Evolutionary conservation across 2,113 vertebrate genomes (phyloP), one percentile per base, ranked within the genome.

Genomic region (Ranitomeya imitator): DNA sequence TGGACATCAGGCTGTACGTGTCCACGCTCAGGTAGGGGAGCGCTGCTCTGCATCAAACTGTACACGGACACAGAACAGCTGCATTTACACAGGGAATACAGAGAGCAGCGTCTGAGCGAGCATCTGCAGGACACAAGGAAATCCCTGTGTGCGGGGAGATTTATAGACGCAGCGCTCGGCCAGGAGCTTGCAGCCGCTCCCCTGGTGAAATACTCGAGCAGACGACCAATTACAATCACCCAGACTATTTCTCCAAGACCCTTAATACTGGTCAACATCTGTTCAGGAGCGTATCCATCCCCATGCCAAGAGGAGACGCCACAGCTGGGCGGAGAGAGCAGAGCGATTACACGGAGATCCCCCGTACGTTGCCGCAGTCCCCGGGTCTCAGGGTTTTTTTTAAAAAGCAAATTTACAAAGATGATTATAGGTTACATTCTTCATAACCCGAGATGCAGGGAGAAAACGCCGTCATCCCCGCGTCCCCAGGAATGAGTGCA

Each of bases 131-230:
- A 18, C 18, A 1, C 12, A 21, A 52, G 16, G 18, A 45, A 51
- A 52, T 71, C 26, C 69, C 69, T 14, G 16, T 12, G 37, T 52
- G 13, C 19, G 0, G 51, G 31, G 76, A 54, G 54, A 78, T 78
- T 78, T 78, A 78, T 19, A 51, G 73, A 18, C 6, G 73, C 14
- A 16, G 31, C 13, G 18, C 74, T 77, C 12, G 26, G 52, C 69
- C 23, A 57, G 19, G 23, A 54, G 7, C 31, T 79, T 79, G n/a
- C 51, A 86, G 59, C 31, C 84, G 51, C 89, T 88, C 90, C 90
- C 76, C 92, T 87, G 86, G 90, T 90, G 92, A 90, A 14, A 67
- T 89, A 79, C 90, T 86, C 16, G 60, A 90, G 79, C 90, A 90
- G 83, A 89, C 71, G 82, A 89, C 79, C 87, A 91, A 91, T 87